Percentiles rank a stretch among this genome's conserved stretches.
These are phyloP conservation scores for Girardinus metallicus DNA, from an alignment of 2,797 vertebrate genomes.

Conservation along the genomic window DNA sequence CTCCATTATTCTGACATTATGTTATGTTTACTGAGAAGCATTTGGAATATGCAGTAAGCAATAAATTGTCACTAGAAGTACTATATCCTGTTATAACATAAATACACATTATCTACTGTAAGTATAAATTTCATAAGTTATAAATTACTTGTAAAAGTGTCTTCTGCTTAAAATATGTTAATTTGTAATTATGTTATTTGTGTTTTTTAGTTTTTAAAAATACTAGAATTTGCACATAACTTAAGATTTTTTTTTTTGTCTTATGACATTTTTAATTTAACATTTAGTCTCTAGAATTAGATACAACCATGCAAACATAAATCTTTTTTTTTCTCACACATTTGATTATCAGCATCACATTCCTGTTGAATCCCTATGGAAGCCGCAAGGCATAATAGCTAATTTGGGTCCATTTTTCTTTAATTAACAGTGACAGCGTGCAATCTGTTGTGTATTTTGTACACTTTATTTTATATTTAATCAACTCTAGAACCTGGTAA, in stretches of 20 bases:
- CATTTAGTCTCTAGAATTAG: neutral
- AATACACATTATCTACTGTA: neutral
- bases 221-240: too few relatives aligned
- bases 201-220: too few relatives aligned
- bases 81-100: neutral
- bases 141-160: too few relatives aligned
- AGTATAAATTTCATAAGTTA: neutral
- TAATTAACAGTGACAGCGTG: neutral
- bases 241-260: too few relatives aligned
- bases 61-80: too few relatives aligned
- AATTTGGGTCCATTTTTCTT: neutral
- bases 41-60: too few relatives aligned
- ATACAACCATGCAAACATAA: neutral
- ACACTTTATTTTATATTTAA: neutral
- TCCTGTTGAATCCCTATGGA: neutral
- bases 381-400: neutral
- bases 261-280: neutral
- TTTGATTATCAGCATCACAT: neutral
- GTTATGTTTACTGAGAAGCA: neutral
- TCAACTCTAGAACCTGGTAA: neutral
- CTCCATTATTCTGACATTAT: too few relatives aligned
- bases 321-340: neutral
- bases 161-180: too few relatives aligned
- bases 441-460: neutral
- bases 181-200: too few relatives aligned